phyloP scores from a whole-genome alignment of 64 coral and sea anemone species.

The Montipora foliosa region DNA sequence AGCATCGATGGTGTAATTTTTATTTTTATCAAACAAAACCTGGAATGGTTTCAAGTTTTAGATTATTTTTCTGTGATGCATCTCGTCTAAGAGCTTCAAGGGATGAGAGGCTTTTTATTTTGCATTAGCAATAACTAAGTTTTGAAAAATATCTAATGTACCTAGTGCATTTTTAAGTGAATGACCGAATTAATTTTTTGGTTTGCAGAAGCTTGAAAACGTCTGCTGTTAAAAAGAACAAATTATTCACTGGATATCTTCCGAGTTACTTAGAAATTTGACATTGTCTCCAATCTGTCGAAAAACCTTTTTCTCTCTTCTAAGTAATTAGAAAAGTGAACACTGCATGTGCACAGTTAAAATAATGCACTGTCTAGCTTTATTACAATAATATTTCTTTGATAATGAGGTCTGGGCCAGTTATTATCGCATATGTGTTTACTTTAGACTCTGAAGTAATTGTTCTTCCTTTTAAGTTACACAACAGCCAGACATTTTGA shows the following conservation, averaged over 20 bases:
- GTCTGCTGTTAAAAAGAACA: background rate
- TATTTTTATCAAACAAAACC: constrained; percentile 36
- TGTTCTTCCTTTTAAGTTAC: background rate
- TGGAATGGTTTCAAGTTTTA: background rate
- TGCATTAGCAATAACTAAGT: background rate
- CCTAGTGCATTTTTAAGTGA: background rate
- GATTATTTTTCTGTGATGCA: too few species aligned
- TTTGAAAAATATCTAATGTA: background rate
- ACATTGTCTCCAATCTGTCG: constrained; percentile 11
- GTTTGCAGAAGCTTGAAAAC: too few species aligned
- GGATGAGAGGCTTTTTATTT: background rate
- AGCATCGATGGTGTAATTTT: background rate
- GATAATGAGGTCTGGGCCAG: constrained; percentile 3
- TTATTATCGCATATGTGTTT: background rate
- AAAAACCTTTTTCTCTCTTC: constrained; percentile 30
- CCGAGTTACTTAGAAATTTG: constrained; percentile 5
- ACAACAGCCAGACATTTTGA: background rate
- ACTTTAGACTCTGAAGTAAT: background rate
- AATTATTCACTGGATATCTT: background rate
- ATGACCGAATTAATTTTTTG: too few species aligned
- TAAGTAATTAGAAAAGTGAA: background rate
- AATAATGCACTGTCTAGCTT: background rate
- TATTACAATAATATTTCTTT: background rate
- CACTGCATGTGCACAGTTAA: background rate
- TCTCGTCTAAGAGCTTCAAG: background rate